Evolutionary conservation across 2,888 invertebrate genomes (phyloP).

Genomic region (Cosmopolites sordidus): DNA sequence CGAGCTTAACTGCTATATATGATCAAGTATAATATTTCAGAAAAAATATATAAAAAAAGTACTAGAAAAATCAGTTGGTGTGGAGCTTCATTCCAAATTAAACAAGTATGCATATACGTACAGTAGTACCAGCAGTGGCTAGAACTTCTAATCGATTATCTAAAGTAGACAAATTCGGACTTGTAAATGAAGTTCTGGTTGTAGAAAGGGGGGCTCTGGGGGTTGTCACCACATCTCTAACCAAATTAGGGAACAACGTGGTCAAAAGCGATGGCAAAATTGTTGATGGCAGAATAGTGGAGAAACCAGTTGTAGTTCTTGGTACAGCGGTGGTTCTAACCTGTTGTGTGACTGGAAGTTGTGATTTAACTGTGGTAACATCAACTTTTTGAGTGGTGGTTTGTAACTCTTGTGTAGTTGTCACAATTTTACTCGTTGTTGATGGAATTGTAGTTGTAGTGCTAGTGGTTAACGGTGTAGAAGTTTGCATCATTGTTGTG

Average conservation of each 20-base stretch:
- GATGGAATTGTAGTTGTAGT: slow-evolving; percentile 21
- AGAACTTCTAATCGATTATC: slow-evolving; percentile 16
- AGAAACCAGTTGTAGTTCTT: slow-evolving; percentile 30
- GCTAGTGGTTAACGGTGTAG: slow-evolving; percentile 12
- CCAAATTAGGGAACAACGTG: slow-evolving; percentile 35
- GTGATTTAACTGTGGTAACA: slow-evolving; percentile 27
- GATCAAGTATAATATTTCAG: too few relatives aligned
- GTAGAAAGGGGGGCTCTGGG: slow-evolving; percentile 18
- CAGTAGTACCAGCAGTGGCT: slow-evolving; percentile 21
- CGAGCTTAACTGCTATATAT: too few relatives aligned
- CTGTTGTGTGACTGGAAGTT: slow-evolving; percentile 15
- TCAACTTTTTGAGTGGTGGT: slow-evolving; percentile 25
- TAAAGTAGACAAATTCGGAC: slow-evolving; percentile 8
- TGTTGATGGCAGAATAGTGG: slow-evolving; percentile 32
- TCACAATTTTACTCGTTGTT: slow-evolving; percentile 14
- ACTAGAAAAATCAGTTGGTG: neutral
- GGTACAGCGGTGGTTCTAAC: slow-evolving; percentile 4
- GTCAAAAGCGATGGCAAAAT: slow-evolving; percentile 41
- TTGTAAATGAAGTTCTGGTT: slow-evolving; percentile 9
- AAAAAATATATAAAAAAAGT: too few relatives aligned
- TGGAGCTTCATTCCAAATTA: neutral
- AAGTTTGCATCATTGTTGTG: slow-evolving; percentile 23
- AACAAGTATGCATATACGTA: slow-evolving; percentile 10
- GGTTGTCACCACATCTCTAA: slow-evolving; percentile 28
- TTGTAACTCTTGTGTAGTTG: slow-evolving; percentile 17